Evolutionary conservation across 2,797 vertebrate genomes (phyloP).

Genomic region (Cyclopterus lumpus): DNA sequence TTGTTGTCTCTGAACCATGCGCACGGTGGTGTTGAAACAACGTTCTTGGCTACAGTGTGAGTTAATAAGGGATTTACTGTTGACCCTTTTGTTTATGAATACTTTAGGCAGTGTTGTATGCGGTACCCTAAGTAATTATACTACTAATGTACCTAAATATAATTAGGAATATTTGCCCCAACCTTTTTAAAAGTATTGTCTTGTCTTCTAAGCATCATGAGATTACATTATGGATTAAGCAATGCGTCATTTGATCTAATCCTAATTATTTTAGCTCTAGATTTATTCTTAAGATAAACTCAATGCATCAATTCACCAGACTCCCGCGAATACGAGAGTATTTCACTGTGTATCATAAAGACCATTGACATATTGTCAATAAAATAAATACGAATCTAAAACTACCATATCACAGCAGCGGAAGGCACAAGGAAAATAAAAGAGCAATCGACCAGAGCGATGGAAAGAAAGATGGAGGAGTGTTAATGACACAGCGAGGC

Average conservation of each 20-base stretch:
- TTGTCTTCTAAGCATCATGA: not conserved
- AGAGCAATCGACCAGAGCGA: constrained; percentile 3
- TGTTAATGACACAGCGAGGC: constrained; percentile 58
- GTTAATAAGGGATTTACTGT: not conserved
- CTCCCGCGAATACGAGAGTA: not conserved
- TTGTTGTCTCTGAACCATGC: not conserved
- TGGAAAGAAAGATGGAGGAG: constrained; percentile 20
- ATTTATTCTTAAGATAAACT: not conserved
- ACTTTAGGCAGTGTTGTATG: not conserved
- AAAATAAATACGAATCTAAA: not conserved
- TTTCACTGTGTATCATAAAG: not conserved
- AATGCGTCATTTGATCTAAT: not conserved
- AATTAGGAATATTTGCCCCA: not conserved
- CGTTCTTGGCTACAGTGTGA: not conserved
- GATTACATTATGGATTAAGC: not conserved
- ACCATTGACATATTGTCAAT: not conserved
- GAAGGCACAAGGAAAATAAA: constrained; percentile 15
- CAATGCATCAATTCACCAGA: not conserved
- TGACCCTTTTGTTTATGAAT: not conserved
- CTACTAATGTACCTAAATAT: not conserved
- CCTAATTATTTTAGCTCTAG: not conserved
- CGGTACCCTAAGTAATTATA: not conserved
- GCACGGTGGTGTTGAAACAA: not conserved
- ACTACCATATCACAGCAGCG: not conserved
- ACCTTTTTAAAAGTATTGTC: not conserved